A percentile compares a stretch with the other conserved stretches of the same genome.
phyloP scores from a whole-genome alignment of 2,113 vertebrate genomes.

The Colaptes auratus region DNA sequence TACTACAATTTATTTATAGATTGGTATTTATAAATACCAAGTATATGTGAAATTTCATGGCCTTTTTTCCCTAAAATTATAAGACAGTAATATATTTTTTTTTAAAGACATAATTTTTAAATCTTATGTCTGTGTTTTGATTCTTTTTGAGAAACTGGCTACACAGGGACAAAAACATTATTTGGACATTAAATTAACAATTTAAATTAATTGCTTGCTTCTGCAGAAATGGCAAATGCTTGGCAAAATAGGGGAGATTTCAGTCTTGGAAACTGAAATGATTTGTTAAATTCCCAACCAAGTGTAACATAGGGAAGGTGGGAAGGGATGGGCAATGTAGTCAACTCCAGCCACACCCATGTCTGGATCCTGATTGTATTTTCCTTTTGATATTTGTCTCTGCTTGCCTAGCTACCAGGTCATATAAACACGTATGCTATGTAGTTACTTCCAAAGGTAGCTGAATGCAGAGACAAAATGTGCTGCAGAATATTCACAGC shows the following conservation, averaged over 20 bases:
- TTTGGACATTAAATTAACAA: neutral
- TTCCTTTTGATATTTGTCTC: neutral
- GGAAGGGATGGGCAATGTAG: neutral
- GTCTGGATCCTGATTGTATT: neutral
- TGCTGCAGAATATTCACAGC: neutral
- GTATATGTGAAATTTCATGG: neutral
- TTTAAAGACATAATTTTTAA: neutral
- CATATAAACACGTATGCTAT: neutral
- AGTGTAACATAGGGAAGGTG: neutral
- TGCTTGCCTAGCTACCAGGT: constrained; percentile 2
- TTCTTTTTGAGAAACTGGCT: neutral
- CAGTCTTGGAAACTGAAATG: neutral
- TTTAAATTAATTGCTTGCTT: neutral
- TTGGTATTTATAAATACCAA: neutral
- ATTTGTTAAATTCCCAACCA: neutral
- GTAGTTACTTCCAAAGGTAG: neutral
- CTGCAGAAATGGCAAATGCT: neutral
- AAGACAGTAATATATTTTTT: neutral
- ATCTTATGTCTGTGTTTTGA: neutral
- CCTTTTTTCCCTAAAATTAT: neutral
- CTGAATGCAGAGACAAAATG: neutral
- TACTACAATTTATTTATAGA: neutral
- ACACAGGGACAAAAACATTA: neutral
- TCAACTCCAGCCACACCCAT: neutral
- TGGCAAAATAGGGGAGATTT: neutral